Evolutionary conservation across 2,888 invertebrate species (phyloP).

Genomic region (Agrochola macilenta): DNA sequence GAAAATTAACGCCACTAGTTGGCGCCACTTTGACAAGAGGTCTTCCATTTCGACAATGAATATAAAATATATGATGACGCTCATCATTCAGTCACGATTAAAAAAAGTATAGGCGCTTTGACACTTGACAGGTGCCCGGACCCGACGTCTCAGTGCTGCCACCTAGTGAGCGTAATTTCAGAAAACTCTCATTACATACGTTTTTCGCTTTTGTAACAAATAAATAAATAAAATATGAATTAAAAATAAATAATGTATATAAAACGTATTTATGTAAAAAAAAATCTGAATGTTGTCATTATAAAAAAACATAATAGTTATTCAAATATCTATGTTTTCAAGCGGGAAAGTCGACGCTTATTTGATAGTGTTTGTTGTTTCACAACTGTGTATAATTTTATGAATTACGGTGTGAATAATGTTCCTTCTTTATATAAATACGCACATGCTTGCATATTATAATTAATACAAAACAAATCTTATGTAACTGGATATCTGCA

Average conservation of each 20-base stretch:
- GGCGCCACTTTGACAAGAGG: too few relatives aligned
- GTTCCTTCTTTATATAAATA: constrained; percentile 41
- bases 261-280: constrained; percentile 33
- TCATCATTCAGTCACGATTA: too few relatives aligned
- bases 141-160: too few relatives aligned
- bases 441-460: constrained; percentile 47
- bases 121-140: too few relatives aligned
- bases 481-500: constrained; percentile 26
- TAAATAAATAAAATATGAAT: constrained; percentile 30
- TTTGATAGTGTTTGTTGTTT: constrained; percentile 41
- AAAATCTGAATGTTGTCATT: constrained; percentile 38
- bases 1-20: too few relatives aligned
- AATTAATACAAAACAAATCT: constrained; percentile 25
- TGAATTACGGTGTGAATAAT: constrained; percentile 29
- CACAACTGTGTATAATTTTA: constrained; percentile 17
- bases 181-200: constrained; percentile 4
- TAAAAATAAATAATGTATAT: constrained; percentile 38
- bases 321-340: constrained; percentile 34
- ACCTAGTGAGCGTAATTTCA: too few relatives aligned
- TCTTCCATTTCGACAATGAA: too few relatives aligned
- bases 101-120: too few relatives aligned
- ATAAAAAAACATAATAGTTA: constrained; percentile 18
- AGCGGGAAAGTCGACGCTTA: constrained; percentile 60
- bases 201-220: constrained; percentile 46
- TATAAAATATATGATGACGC: too few relatives aligned